These are phyloP conservation scores for Thryonomys swinderianus DNA, from an alignment of 2,113 vertebrate species.

Conservation along the genomic window DNA sequence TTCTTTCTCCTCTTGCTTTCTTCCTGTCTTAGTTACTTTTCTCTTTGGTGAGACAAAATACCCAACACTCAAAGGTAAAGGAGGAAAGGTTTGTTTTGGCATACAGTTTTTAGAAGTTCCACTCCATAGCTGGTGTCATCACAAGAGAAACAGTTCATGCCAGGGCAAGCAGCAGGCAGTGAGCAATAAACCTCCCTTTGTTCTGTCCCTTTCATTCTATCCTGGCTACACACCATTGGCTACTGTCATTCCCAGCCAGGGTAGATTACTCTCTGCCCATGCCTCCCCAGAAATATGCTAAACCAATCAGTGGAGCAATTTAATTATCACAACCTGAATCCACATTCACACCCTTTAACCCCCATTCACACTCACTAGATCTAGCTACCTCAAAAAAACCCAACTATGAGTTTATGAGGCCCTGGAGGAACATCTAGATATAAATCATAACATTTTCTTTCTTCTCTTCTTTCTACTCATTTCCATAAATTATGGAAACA, in stretches of 20 bases:
- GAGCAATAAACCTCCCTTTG: background rate
- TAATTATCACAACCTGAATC: background rate
- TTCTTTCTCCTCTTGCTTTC: background rate
- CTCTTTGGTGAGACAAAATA: background rate
- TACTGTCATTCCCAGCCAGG: background rate
- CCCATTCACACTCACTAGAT: background rate
- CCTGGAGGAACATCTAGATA: background rate
- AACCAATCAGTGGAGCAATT: background rate
- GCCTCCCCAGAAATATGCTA: background rate
- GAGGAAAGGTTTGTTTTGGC: background rate
- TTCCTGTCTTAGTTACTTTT: background rate
- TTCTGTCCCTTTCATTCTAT: background rate
- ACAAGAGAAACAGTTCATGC: background rate
- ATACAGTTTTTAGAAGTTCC: background rate
- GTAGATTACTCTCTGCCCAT: background rate
- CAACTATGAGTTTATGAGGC: background rate
- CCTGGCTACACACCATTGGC: background rate
- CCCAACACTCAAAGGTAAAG: background rate
- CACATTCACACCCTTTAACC: background rate
- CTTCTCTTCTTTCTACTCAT: too few species aligned
- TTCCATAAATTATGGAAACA: background rate
- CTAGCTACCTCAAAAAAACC: background rate
- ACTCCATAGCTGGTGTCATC: background rate
- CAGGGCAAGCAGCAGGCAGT: background rate
- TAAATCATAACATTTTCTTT: background rate